Conservation (phyloP, 35 echinoderm and acorn worm genomes). For the Apostichopus parvimensis region DNA sequence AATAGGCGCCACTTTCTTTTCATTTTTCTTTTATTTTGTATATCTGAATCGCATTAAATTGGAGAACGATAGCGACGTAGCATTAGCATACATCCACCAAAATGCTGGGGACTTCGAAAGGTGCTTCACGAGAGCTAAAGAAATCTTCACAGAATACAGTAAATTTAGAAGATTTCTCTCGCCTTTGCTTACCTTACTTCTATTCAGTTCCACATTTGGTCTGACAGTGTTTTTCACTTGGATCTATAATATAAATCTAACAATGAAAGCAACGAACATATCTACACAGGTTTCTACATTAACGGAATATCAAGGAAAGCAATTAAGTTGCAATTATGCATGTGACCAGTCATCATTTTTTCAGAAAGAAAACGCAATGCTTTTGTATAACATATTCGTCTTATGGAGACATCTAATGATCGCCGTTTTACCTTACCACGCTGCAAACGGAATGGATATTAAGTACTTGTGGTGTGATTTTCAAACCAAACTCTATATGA, state of each 20-base stretch:
- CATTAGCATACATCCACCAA: neutral
- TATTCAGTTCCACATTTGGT: slow-evolving; percentile 8
- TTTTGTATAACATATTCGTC: neutral
- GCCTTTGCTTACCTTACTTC: neutral
- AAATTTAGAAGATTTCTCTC: neutral
- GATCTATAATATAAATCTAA: neutral
- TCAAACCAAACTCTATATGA: neutral
- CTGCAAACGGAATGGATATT: neutral
- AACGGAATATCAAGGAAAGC: neutral
- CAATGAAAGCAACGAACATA: neutral
- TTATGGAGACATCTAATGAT: slow-evolving; percentile 8
- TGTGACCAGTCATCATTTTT: neutral
- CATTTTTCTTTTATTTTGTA: slow-evolving; percentile 5
- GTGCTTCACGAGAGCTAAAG: neutral
- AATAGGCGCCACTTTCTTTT: neutral
- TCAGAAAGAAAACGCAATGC: neutral
- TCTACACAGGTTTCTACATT: too few species aligned
- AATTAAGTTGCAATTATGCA: neutral
- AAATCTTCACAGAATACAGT: neutral
- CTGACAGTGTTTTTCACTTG: slow-evolving; percentile 25
- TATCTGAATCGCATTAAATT: neutral
- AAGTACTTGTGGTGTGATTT: neutral
- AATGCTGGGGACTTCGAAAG: neutral
- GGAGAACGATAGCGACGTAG: neutral
- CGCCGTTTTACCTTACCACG: neutral